These are phyloP conservation scores for Drosophila macrospina DNA, from an alignment of 2,888 invertebrate species.

Conservation along the genomic window DNA sequence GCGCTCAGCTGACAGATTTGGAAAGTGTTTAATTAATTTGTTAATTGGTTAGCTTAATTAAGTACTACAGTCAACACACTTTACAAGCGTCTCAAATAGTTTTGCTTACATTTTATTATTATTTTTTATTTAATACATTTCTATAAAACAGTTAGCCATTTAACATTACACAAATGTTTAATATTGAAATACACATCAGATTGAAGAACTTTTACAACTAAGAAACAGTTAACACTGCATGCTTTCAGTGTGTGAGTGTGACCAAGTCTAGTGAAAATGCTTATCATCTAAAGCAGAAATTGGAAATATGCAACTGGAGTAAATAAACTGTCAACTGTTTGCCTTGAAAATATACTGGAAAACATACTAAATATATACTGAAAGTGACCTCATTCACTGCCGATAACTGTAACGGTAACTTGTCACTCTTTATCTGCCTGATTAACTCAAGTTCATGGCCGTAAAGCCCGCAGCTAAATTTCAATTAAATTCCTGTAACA, in stretches of 20 bases:
- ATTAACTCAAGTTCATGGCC: conserved; percentile 28
- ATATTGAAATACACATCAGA: conserved; percentile 42
- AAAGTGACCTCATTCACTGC: not conserved
- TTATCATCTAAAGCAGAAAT: not conserved
- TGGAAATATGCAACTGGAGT: too few relatives aligned
- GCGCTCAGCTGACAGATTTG: conserved; percentile 28
- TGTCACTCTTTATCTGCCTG: conserved; percentile 19
- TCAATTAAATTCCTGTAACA: conserved; percentile 43
- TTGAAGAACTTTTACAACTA: conserved; percentile 17
- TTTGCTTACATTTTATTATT: conserved; percentile 9
- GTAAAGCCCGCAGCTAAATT: conserved; percentile 36
- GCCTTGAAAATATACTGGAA: too few relatives aligned
- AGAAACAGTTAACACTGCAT: conserved; percentile 11
- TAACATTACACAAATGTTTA: conserved; percentile 19
- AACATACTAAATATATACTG: conserved; percentile 1
- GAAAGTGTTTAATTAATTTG: conserved; percentile 11
- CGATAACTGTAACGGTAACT: conserved; percentile 32
- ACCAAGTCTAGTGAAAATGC: not conserved
- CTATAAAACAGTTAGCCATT: conserved; percentile 24
- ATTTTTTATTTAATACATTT: conserved; percentile 13
- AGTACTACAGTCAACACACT: conserved; percentile 55
- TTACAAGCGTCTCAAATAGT: conserved; percentile 54
- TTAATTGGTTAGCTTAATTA: conserved; percentile 14
- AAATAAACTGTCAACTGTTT: too few relatives aligned
- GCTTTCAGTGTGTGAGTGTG: conserved; percentile 3